Base-by-base conservation (phyloP, 2,113 vertebrate genomes). In the Sprattus sprattus region DNA sequence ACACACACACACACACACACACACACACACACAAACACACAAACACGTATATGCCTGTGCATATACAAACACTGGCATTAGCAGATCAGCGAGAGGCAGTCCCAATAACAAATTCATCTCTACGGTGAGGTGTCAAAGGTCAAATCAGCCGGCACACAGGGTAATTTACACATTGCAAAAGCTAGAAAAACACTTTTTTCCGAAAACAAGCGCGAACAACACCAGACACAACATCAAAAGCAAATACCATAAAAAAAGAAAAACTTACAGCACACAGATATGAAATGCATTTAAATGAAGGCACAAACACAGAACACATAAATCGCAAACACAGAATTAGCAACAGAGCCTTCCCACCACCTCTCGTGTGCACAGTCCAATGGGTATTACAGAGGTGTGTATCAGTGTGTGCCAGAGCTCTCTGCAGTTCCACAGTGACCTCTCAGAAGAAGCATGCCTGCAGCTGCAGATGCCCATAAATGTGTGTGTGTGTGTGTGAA, bases 31-130 rank as follows among this genome's bases (percentile, higher is more conserved):
- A 60, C 20, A 60, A 4, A 22, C 4, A 60, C 6, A 20, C 18
- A 15, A 64, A 39, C 45, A 50, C 39, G 81, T 52, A 9, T 45
- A 89, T 67, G 22, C 44, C 57, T 44, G 18, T 81, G 60, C 82
- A 57, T 9, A n/a, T 64, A n/a, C 6, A 64, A n/a, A 6, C 57
- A 64, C 20, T n/a, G 9, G 20, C 54, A 6, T 22, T n/a, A 60
- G 20, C 54, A 60, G 18, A 60, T 20, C 2, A n/a, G 7, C 20
- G 22, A 60, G 22, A 60, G 22, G 2, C 8, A 67, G 6, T 67
- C 57, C 57, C 22, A 13, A 60, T 22, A 60, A 60, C 20, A 22
- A 60, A 25, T 1, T 6, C 28, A 6, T n/a, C 25, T 13, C 18
- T 11, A 54, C 18, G 52, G 52, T 20, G 32, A 28, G 25, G 25